phyloP scores from a whole-genome alignment of 2,888 invertebrate species.

The Brenthis ino region DNA sequence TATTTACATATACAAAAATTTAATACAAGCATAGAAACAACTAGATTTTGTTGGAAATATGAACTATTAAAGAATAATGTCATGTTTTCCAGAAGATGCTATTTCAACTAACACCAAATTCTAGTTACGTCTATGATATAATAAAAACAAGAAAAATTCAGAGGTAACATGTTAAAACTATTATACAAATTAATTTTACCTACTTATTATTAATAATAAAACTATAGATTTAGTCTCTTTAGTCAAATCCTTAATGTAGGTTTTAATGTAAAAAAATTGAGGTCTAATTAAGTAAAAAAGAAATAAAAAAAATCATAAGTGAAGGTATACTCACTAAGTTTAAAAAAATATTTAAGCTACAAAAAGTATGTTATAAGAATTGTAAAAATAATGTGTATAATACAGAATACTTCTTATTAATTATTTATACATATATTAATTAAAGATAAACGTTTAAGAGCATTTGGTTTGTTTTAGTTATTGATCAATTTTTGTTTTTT shows the following conservation, averaged over 20 bases:
- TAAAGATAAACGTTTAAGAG: too few relatives aligned
- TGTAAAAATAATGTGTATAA: too few relatives aligned
- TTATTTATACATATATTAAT: too few relatives aligned
- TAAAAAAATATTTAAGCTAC: background rate
- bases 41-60: conserved; percentile 7
- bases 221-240: conserved; percentile 42
- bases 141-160: conserved; percentile 37
- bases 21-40: conserved; percentile 7
- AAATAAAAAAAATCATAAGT: background rate
- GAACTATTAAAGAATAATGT: background rate
- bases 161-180: conserved; percentile 45
- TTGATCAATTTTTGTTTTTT: too few relatives aligned
- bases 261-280: conserved; percentile 12
- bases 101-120: conserved; percentile 9
- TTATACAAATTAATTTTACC: conserved; percentile 36
- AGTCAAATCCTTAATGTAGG: conserved; percentile 46
- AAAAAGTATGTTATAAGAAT: too few relatives aligned
- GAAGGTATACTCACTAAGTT: background rate
- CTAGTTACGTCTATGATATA: conserved; percentile 16
- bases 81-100: background rate
- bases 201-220: conserved; percentile 33
- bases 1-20: conserved; percentile 56
- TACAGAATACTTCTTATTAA: too few relatives aligned
- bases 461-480: too few relatives aligned
- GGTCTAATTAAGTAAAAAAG: background rate